Conservation (phyloP, 2,888 invertebrate genomes). For the Coecobrya sp. region DNA sequence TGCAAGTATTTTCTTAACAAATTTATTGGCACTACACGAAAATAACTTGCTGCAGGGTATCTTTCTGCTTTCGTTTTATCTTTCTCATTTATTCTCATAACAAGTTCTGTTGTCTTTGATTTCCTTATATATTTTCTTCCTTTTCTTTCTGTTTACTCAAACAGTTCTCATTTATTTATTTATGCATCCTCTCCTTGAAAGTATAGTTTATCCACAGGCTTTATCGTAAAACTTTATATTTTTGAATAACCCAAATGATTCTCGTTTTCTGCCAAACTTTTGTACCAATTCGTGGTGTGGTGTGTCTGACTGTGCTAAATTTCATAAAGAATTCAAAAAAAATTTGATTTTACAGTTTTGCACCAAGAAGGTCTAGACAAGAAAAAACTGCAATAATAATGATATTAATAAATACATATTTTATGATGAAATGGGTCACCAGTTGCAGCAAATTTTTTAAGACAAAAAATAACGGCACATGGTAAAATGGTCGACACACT, state of each 20-base stretch:
- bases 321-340: neutral
- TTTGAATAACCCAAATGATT: no score
- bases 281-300: no score
- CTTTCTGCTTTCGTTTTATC: constrained; percentile 9
- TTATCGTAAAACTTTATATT: no score
- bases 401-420: neutral
- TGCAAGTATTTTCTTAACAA: constrained; percentile 82
- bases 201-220: no score
- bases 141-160: constrained; percentile 53
- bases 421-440: constrained; percentile 65
- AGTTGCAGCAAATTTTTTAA: constrained; percentile 56
- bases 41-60: constrained; percentile 64
- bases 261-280: no score
- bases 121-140: neutral
- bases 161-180: neutral
- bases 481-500: constrained; percentile 4
- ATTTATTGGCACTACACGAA: constrained; percentile 79
- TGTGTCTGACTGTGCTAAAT: no score
- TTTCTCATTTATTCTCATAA: constrained; percentile 7
- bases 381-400: neutral
- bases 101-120: constrained; percentile 7
- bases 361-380: neutral
- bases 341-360: neutral
- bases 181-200: no score
- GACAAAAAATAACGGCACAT: neutral